Base-by-base conservation (phyloP, 2,888 invertebrate genomes). In the Barypeithes pellucidus region DNA sequence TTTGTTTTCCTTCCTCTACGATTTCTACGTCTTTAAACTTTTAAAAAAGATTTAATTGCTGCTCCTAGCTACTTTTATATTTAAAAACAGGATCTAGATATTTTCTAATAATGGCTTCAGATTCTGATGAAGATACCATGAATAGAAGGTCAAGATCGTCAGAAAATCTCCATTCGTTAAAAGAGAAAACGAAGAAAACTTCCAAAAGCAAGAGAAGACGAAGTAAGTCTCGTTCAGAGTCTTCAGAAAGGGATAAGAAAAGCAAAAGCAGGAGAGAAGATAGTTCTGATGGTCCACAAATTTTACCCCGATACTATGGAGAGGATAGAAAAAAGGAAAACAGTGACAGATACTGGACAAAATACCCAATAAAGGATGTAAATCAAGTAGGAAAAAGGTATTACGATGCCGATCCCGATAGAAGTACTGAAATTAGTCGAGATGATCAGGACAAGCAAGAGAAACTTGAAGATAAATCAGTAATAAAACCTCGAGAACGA, bases 341-440 rank as follows among this genome's bases (percentile, higher is more conserved):
- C 61, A 81, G 79, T 68, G 85, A 86, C 70, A 79, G 81, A n/a
- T 85, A 85, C 73, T 85, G 86, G 85, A 85, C 81, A 63, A 86
- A 86, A 76, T 85, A 86, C 75, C 84, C 85, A 14, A 82, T 81
- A 68, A 83, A 80, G 71, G 85, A 85, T 54, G 81, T 83, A n/a
- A 77, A 80, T 29, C 77, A 79, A 66, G 77, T 85, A 45, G 85
- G 85, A 20, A 81, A 78, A 39, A 77, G 85, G 63, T 72, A 76
- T 60, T 77, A 77, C 62, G 77, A 76, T 12, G 59, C 20, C 45
- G 73, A 67, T 3, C n/a, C 36, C 41, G 36, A 67, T 39, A 60
- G 52, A 11, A 24, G 7, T 14, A 43, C 50, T 65, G 43, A 14
- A 52, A 59, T 66, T 74, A 72, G 12, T 12, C 5, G 33, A 70